Conservation (phyloP, 2,888 invertebrate genomes). For the Sialis lutaria region DNA sequence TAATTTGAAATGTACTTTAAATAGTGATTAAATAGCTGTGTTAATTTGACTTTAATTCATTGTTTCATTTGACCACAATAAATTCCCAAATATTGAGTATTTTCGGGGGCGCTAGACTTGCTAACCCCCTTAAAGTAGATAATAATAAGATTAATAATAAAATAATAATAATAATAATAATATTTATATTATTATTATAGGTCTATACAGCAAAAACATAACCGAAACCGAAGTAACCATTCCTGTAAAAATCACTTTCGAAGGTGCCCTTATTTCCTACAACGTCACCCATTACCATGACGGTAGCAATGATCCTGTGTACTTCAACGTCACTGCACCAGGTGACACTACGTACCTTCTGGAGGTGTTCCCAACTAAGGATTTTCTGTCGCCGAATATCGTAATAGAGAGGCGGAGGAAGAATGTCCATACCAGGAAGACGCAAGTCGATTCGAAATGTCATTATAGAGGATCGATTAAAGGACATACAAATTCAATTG, state of each 20-base stretch:
- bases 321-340: conserved; percentile 28
- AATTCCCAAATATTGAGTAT: no score
- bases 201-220: conserved; percentile 28
- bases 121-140: no score
- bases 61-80: no score
- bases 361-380: conserved; percentile 34
- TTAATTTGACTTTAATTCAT: no score
- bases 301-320: conserved; percentile 28
- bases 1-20: no score
- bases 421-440: conserved; percentile 32
- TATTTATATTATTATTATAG: conserved; percentile 18
- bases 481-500: conserved; percentile 48
- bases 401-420: conserved; percentile 51
- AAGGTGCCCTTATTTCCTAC: conserved; percentile 37
- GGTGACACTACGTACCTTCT: conserved; percentile 21
- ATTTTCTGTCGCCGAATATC: conserved; percentile 50
- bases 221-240: conserved; percentile 37
- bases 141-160: no score
- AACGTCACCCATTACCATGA: conserved; percentile 34
- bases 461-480: conserved; percentile 63
- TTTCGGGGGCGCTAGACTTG: no score
- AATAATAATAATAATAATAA: no score
- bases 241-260: conserved; percentile 39
- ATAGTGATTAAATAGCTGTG: no score
- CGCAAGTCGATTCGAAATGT: conserved; percentile 39